A percentile compares a stretch with the other conserved stretches of the same genome.
Conservation (phyloP, 2,888 invertebrate species). For the Parthenolecanium corni region DNA sequence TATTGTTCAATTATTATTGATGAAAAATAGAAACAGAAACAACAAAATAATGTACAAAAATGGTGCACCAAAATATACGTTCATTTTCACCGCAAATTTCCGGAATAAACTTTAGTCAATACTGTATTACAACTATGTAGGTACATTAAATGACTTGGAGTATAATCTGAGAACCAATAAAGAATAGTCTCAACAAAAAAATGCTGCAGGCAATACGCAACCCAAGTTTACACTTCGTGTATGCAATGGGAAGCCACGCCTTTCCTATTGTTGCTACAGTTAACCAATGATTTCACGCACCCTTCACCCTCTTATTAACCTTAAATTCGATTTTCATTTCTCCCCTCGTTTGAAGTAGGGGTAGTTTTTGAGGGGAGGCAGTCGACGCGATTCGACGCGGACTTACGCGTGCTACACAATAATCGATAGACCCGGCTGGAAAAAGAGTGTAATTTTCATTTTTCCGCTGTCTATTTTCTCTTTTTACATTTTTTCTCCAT, state of each 20-base stretch:
- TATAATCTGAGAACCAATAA: no score
- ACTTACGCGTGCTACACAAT: not conserved
- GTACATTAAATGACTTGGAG: no score
- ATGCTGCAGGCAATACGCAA: constrained; percentile 18
- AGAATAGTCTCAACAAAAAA: no score
- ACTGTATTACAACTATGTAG: no score
- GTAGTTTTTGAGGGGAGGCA: constrained; percentile 8
- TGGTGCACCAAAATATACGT: no score
- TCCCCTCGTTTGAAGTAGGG: not conserved
- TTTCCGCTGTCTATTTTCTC: not conserved
- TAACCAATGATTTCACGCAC: constrained; percentile 21
- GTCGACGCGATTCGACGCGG: not conserved
- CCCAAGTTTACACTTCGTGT: constrained; percentile 25
- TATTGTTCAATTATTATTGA: no score
- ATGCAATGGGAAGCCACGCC: constrained; percentile 25
- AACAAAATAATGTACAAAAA: no score
- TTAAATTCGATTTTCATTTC: constrained; percentile 23
- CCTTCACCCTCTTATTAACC: constrained; percentile 21
- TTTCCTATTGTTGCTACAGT: constrained; percentile 13
- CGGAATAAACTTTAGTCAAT: no score
- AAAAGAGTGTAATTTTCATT: not conserved
- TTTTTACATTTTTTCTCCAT: constrained; percentile 1
- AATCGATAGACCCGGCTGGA: constrained; percentile 3
- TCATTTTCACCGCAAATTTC: no score
- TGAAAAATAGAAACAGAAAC: no score